Conservation (phyloP, 2,797 vertebrate genomes). For the Eleutherodactylus coqui region DNA sequence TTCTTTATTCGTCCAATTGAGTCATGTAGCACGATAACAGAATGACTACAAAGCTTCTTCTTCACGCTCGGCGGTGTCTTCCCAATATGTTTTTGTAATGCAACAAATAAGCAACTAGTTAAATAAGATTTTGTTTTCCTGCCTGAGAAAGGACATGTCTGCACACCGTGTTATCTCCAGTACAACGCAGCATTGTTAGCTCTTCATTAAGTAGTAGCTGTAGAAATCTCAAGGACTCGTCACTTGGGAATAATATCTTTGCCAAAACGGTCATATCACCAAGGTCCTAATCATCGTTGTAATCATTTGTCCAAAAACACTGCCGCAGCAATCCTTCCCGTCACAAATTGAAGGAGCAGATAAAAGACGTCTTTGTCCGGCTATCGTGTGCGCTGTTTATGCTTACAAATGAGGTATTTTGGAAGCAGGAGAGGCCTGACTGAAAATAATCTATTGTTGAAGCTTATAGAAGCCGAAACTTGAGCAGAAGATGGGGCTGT, state of each 20-base stretch:
- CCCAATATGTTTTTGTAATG: background rate
- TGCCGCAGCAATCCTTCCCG: conserved; percentile 30
- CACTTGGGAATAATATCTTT: conserved; percentile 48
- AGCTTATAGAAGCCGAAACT: conserved; percentile 28
- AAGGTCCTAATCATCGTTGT: conserved; percentile 48
- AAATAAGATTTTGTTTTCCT: conserved; percentile 34
- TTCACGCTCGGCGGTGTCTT: background rate
- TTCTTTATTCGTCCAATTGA: background rate
- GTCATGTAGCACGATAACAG: background rate
- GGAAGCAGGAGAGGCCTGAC: conserved; percentile 13
- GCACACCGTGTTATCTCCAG: conserved; percentile 27
- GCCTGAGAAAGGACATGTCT: background rate
- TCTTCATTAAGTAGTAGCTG: conserved; percentile 51
- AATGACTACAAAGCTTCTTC: background rate
- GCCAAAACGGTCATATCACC: conserved; percentile 45
- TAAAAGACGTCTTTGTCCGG: conserved; percentile 40
- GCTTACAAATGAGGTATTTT: conserved; percentile 56
- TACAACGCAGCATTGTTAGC: conserved; percentile 24
- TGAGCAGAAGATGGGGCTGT: conserved; percentile 32
- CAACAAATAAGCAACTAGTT: conserved; percentile 6
- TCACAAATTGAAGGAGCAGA: conserved; percentile 40
- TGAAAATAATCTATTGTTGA: conserved; percentile 44
- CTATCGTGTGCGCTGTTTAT: conserved; percentile 18
- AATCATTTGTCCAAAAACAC: conserved; percentile 44
- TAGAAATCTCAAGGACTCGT: conserved; percentile 38